Evolutionary conservation across 2,888 invertebrate species (phyloP), one percentile per base, ranked within the genome.

Genomic region (Lampropteryx suffumata): DNA sequence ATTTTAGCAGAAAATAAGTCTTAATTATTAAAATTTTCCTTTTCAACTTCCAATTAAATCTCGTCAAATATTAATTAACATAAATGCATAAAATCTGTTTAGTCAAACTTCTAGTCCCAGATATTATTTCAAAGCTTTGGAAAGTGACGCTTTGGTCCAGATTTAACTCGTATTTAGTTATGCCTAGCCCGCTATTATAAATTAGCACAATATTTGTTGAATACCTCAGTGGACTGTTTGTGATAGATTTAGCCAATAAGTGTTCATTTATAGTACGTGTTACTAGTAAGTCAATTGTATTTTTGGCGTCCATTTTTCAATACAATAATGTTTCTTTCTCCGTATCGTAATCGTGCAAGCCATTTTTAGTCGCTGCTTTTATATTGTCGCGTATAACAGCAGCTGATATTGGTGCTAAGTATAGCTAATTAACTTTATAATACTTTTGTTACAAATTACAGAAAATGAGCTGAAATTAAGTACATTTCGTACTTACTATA

Each of bases 201-300:
- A 59, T 55, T 65, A 65, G 67, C 67, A 69, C 65, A 71, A 73
- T 73, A 82, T 79, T 73, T 83, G 79, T 83, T 71, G 79, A 84
- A 82, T 85, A 89, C 88, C 88, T 89, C 89, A 86, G 82, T 82
- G 84, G 79, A 83, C 82, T 84, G 74, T 83, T 82, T 89, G 88
- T 89, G 87, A 88, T 89, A 88, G 85, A 80, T 84, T 82, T 89
- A 89, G 88, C 88, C 88, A 78, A 77, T 90, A 89, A 87, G 89
- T 90, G 89, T 90, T 89, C 89, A 88, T 79, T 76, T 82, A n/a
- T n/a, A 84, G 73, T 80, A 81, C 71, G 71, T 81, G 73, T 82
- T 52, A 39, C 79, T 71, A 62, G 46, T 84, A 84, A 81, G 87
- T 88, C 82, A 87, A 85, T 85, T 76, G 73, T 82, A 82, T 76